Base-by-base conservation (phyloP, 2,797 vertebrate genomes). In the Cephalopachus bancanus region DNA sequence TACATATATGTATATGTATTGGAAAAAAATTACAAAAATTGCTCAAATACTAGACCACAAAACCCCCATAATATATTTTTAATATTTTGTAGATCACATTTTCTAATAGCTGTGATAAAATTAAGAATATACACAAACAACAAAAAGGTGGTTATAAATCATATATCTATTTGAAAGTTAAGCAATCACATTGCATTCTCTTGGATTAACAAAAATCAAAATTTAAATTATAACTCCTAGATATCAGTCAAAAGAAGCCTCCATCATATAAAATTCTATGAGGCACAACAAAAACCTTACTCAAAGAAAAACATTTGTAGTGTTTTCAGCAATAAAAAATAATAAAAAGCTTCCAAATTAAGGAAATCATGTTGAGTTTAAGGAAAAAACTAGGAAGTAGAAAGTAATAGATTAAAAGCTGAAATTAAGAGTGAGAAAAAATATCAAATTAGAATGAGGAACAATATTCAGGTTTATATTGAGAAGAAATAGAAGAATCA, bases 161-260 rank as follows among this genome's bases (percentile, higher is more conserved):
- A 44, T 69, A 30, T 86, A 86, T 49, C 11, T 78, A 85, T 17
- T 49, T 81, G 55, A 30, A 74, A 81, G 60, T 67, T 80, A 89
- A 59, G 10, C 9, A 89, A 33, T n/a, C 44, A 44, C 44, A 44
- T 44, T 44, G 69, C 0, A 22, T 6, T 69, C 53, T 19, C 24
- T 64, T 72, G 44, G 30, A 76, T 86, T 76, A 87, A 76, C 55
- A 24, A 60, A 89, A 93, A 75, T 67, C 65, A 95, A 95, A 74
- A 67, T 20, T 84, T 51, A 72, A 92, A 92, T 74, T 33, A n/a
- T 33, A 53, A 37, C 71, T n/a, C 57, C 44, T 55, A 83, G 69
- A 93, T 91, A 87, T 78, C 76, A 87, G 6, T 87, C 55, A 93
- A 59, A 81, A 93, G 11, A 5, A 76, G 53, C 44, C 24, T 76